Evolutionary conservation across 2,797 vertebrate species (phyloP), one percentile per base, ranked within the genome.

Genomic region (Harpagifer antarcticus): DNA sequence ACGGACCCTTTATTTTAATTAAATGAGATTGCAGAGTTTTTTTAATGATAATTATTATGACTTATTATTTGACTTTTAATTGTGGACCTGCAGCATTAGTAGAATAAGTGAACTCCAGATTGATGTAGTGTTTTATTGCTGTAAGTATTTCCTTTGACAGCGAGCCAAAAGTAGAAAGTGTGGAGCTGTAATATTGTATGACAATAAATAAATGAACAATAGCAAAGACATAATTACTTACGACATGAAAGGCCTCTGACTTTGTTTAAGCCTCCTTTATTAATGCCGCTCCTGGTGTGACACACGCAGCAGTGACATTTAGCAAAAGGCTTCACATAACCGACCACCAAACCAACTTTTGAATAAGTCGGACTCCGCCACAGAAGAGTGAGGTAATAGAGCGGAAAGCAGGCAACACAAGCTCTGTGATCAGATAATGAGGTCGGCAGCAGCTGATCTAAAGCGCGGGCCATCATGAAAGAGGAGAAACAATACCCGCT

Each of bases 371-470:
- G 37, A 37, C 50, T 70, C 31, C 3, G 56, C 58, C 37, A 12
- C 16, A 45, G 62, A 67, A 68, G 79, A 76, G 49, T 69, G 72
- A 82, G 71, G 72, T 74, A 78, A 82, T 62, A 65, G 75, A 79
- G 71, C 56, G 53, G 68, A 76, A 81, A 81, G 78, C 61, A 76
- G 68, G n/a, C 55, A 78, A 73, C 63, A 47, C 53, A 19, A 47
- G n/a, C 67, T 59, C 79, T 62, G 77, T 81, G 81, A 81, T 82
- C 72, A 88, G 86, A 83, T 89, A 89, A 89, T 80, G 82, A 89
- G 84, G 84, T 76, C 65, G 68, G 62, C 56, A 66, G 78, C 72
- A 68, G 78, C 70, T 72, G 84, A 86, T 87, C 80, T 83, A 13
- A 86, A 82, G 65, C 55, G 5, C 16, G 4, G 77, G 75, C 73